Conservation (phyloP, 1,140 invertebrate genomes). For the Microplitis mediator region DNA sequence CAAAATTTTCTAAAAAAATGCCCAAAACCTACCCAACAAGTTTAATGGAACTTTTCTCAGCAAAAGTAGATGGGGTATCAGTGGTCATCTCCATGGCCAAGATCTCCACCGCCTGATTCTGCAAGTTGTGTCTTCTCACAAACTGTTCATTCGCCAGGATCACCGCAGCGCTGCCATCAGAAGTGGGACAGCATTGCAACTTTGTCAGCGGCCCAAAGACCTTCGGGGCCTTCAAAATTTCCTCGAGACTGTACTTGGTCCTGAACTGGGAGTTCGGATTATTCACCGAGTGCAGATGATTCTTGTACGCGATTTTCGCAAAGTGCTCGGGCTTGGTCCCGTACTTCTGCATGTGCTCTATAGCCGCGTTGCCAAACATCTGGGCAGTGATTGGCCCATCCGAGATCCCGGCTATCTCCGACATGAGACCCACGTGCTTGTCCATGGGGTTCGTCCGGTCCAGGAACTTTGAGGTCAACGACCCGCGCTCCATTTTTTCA, state of each 20-base stretch:
- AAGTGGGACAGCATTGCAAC: conserved; percentile 96
- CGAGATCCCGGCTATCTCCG: conserved; percentile 74
- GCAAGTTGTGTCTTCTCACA: conserved; percentile 80
- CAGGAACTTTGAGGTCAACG: conserved; percentile 78
- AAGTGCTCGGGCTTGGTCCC: conserved; percentile 92
- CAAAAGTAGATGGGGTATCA: conserved; percentile 85
- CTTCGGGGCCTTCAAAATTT: conserved; percentile 84
- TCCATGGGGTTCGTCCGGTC: conserved; percentile 95
- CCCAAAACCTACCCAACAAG: conserved; percentile 64
- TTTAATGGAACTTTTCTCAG: conserved; percentile 86
- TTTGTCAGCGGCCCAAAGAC: conserved; percentile 92
- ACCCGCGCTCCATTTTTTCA: conserved; percentile 97
- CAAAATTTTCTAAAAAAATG: neutral
- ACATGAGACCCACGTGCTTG: conserved; percentile 87
- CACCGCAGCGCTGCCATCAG: conserved; percentile 92
- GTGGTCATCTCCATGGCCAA: conserved; percentile 95
- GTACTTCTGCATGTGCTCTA: conserved; percentile 97
- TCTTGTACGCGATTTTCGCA: conserved; percentile 97
- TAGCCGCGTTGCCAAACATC: conserved; percentile 94
- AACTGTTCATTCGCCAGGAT: conserved; percentile 91
- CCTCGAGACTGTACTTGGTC: conserved; percentile 85
- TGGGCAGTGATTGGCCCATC: conserved; percentile 88
- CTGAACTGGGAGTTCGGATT: conserved; percentile 97
- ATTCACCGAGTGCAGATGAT: conserved; percentile 95
- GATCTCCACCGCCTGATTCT: conserved; percentile 91